Evolutionary conservation across 2,113 vertebrate genomes (phyloP).

Genomic region (Alectura lathami): DNA sequence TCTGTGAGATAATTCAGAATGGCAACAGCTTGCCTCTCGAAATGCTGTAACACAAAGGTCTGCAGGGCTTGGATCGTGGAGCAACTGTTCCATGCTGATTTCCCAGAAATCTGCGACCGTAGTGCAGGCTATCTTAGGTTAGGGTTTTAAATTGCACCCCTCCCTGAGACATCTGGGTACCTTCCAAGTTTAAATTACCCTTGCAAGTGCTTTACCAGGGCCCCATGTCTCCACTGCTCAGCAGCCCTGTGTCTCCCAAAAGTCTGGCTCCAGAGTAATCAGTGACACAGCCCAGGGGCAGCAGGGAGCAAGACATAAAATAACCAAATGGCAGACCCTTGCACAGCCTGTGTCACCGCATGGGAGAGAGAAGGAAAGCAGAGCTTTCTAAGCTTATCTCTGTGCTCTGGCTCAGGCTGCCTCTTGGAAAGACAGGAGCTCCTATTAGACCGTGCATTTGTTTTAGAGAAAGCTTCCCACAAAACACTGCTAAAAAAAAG

Average conservation of each 20-base stretch:
- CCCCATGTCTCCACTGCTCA: background rate
- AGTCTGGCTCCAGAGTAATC: constrained; percentile 40
- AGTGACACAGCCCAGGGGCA: background rate
- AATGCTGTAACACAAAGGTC: background rate
- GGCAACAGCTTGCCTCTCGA: background rate
- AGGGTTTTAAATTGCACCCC: constrained; percentile 18
- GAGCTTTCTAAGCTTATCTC: constrained; percentile 2
- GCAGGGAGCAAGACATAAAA: background rate
- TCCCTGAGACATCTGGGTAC: constrained; percentile 10
- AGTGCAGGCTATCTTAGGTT: constrained; percentile 17
- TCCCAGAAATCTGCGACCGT: constrained; percentile 32
- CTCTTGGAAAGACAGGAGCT: background rate
- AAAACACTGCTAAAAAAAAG: background rate
- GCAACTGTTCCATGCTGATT: background rate
- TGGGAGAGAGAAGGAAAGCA: background rate
- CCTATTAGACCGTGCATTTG: background rate
- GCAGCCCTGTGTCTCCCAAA: background rate
- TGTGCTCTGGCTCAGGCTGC: background rate
- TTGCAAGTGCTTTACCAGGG: constrained; percentile 22
- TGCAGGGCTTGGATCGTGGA: background rate
- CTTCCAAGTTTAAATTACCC: constrained; percentile 54
- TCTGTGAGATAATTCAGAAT: background rate
- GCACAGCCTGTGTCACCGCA: background rate
- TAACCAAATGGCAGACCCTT: background rate
- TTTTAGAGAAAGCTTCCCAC: background rate